Evolutionary conservation across 2,113 vertebrate species (phyloP), one percentile per base, ranked within the genome.

Genomic region (Glaucidium brasilianum): DNA sequence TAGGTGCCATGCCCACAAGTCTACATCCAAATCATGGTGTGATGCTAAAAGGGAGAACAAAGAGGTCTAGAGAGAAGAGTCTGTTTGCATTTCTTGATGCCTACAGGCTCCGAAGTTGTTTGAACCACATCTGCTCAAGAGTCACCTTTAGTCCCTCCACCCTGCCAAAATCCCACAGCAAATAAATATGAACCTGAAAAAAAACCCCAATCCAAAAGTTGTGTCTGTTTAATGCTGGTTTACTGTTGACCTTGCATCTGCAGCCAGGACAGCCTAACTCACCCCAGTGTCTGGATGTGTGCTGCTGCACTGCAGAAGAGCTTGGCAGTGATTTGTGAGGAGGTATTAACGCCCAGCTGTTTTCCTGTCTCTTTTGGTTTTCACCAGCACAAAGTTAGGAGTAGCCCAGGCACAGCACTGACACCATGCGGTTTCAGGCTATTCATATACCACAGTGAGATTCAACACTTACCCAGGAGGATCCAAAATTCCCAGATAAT

Each of bases 271-370:
- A 5, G 23, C 73, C 73, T 85, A 67, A 85, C 43, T 79, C 71
- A 83, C 15, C 66, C 87, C 53, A 75, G 53, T 4, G 2, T 74
- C 58, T 68, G 84, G 60, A 82, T 18, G 19, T 6, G 66, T 29
- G 77, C 69, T 78, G 83, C 93, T 90, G 77, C 56, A 39, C 56
- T 60, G 84, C 90, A 90, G 82, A 80, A 68, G 49, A 88, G 74
- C 39, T 73, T 62, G 87, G 84, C 77, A 88, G 85, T 58, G 81
- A 91, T 85, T 85, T 88, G 66, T 6, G 15, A 62, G 81, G 62
- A 60, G 6, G 17, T 34, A 80, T 79, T 88, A 72, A 52, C 2
- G 4, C 30, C 69, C 74, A 94, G 84, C 84, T 92, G 73, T 52
- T 68, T 74, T 53, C 56, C 52, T 1, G 0, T 20, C 68, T 67